Percentiles rank a stretch among this genome's conserved stretches.
phyloP scores from a whole-genome alignment of 2,797 vertebrate species.

The Sternotherus odoratus region DNA sequence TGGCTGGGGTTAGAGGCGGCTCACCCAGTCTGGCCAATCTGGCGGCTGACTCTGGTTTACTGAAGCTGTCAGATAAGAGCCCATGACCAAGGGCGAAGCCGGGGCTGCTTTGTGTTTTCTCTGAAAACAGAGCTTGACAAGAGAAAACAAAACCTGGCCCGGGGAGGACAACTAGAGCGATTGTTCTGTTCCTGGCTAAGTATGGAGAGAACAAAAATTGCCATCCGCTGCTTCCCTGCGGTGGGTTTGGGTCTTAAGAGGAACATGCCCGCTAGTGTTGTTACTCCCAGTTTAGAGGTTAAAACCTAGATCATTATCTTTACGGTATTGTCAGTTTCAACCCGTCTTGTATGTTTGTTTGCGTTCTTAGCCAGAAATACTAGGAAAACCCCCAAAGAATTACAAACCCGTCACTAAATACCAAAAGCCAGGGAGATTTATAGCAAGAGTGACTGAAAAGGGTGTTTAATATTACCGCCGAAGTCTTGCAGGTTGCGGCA shows the following conservation, averaged over 20 bases:
- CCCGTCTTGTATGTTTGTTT: neutral
- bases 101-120: neutral
- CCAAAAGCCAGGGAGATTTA: neutral
- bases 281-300: neutral
- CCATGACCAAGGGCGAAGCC: neutral
- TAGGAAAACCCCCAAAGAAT: neutral
- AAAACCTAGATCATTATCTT: neutral
- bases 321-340: neutral
- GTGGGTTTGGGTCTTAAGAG: neutral
- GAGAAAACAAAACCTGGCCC: neutral
- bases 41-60: too few species aligned
- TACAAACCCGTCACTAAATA: neutral
- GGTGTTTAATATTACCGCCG: neutral
- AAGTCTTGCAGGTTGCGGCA: neutral
- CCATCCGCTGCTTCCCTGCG: neutral
- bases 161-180: neutral
- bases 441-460: neutral
- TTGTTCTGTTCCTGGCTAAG: neutral
- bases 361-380: neutral
- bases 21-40: too few species aligned
- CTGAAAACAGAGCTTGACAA: neutral
- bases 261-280: neutral
- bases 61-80: conserved; percentile 6
- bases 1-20: neutral
- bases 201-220: neutral